Conservation (phyloP, 2,797 vertebrate species). For the Typhlichthys eigenmanni region DNA sequence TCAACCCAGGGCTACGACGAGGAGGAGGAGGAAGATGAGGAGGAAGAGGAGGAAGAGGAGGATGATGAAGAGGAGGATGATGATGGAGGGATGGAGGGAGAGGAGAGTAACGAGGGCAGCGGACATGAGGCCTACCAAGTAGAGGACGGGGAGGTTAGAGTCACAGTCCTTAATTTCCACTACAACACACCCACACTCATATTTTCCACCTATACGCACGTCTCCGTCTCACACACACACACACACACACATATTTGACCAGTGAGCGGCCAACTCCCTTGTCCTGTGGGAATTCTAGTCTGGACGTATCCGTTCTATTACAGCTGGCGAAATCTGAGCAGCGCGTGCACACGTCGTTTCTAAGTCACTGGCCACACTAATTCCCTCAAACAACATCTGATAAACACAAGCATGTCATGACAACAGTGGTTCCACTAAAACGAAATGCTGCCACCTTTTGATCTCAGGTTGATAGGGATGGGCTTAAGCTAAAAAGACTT, state of each 20-base stretch:
- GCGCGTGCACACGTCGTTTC: no score
- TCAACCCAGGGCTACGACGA: slow-evolving; percentile 85
- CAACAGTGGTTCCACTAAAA: no score
- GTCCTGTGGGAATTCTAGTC: no score
- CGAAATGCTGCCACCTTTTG: not conserved
- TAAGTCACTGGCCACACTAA: no score
- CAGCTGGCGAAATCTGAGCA: no score
- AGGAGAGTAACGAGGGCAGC: slow-evolving; percentile 93
- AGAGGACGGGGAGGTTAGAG: slow-evolving; percentile 87
- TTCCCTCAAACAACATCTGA: no score
- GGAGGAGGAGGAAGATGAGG: slow-evolving; percentile 83
- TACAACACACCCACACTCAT: slow-evolving; percentile 22
- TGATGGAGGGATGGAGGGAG: slow-evolving; percentile 90
- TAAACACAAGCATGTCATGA: no score
- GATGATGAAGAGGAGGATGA: slow-evolving; percentile 91
- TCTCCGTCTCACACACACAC: not conserved
- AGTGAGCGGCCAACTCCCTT: not conserved
- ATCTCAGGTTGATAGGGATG: not conserved
- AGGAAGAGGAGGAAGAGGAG: slow-evolving; percentile 88
- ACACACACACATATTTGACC: not conserved
- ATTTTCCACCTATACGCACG: slow-evolving; percentile 27
- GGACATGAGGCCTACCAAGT: slow-evolving; percentile 92
- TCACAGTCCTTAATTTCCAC: slow-evolving; percentile 13
- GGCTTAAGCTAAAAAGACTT: not conserved
- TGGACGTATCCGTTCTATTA: no score